Conservation (phyloP, 2,113 vertebrate genomes). For the Sardina pilchardus region DNA sequence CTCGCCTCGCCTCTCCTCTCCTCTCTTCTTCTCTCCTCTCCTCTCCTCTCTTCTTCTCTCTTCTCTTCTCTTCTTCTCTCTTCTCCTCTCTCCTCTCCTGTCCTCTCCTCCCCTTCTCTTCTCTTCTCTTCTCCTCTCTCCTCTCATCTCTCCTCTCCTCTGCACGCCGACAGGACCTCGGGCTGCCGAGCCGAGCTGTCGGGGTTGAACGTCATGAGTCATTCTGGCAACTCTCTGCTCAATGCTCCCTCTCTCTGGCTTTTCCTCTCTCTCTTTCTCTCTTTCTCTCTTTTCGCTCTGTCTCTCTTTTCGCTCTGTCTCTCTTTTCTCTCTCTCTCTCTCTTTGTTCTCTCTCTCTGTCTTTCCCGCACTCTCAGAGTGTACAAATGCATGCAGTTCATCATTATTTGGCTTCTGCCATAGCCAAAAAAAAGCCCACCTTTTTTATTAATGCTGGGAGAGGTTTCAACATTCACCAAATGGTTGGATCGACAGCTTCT, state of each 20-base stretch:
- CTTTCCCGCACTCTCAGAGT: constrained; percentile 33
- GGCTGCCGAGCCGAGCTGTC: constrained; percentile 2
- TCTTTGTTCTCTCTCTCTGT: background rate
- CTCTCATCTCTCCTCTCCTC: background rate
- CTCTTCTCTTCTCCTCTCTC: background rate
- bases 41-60: background rate
- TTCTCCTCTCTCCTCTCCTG: background rate
- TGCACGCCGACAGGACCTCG: background rate
- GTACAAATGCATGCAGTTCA: constrained; percentile 46
- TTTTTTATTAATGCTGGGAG: background rate
- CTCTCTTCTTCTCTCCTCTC: background rate
- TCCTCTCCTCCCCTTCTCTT: background rate
- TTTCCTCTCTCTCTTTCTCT: background rate
- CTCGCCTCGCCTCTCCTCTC: background rate
- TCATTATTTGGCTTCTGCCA: background rate
- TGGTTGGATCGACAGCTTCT: background rate
- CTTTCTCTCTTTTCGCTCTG: background rate
- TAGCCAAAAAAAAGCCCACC: background rate
- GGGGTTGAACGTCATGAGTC: background rate
- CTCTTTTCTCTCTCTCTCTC: background rate
- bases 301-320: too few species aligned
- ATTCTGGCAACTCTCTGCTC: background rate
- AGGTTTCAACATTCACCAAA: background rate
- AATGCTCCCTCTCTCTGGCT: background rate
- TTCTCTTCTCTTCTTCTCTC: background rate